Base-by-base conservation (phyloP, 2,113 vertebrate genomes). In the Phrynosoma blainvillii region DNA sequence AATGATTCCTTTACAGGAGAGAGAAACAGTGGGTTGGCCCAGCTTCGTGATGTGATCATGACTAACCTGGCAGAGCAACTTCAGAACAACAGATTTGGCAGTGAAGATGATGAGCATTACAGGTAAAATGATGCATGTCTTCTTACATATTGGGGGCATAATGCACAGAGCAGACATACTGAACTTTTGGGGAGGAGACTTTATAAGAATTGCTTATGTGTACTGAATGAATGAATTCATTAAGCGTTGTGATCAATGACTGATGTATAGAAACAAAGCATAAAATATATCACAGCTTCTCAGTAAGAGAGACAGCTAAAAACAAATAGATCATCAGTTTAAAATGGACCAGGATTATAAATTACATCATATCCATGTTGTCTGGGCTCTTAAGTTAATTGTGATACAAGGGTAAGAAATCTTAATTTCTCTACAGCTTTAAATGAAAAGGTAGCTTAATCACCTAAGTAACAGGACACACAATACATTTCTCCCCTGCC, bases 31-130 rank as follows among this genome's bases (percentile, higher is more conserved):
- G 98, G 99, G 68, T 97, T 99, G 70, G 98, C 98, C 23, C 98
- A 98, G 76, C 98, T 99, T 59, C 98, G 98, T 0, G 98, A 99
- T 25, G 98, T 99, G 78, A 99, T 99, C 93, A 97, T 99, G 65
- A 99, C 97, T 88, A 99, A 97, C 85, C 92, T 99, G 79, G 97
- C 98, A 4, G 98, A 99, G 79, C 98, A 99, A 86, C 98, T 99
- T 87, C 99, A 99, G 94, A 99, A 98, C 96, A 99, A 99, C 94
- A 96, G 98, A 90, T 99, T 99, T 95, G 98, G 98, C 73, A 98
- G 98, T 89, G 99, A 99, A 93, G 99, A 99, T 36, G 99, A 99
- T 74, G 99, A 99, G 88, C 98, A 99, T 93, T 99, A 99, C 94
- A 98, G 98, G 99, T 98, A 95, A 36, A 96, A 93, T 70, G 9